phyloP scores from a whole-genome alignment of 1,140 invertebrate species.

The Micrasema longulum region DNA sequence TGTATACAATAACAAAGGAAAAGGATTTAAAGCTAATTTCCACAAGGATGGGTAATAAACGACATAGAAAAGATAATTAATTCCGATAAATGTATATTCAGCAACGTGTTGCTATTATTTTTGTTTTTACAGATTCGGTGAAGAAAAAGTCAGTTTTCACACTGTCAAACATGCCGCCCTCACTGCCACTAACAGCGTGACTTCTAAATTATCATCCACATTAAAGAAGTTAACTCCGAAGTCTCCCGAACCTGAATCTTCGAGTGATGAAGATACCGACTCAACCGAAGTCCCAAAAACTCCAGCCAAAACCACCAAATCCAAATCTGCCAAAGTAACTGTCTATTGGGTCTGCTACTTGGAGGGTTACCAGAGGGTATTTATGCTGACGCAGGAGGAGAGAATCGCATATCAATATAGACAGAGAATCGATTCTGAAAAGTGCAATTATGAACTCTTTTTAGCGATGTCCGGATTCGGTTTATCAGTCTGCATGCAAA shows the following conservation, averaged over 20 bases:
- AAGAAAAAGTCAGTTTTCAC: constrained; percentile 77
- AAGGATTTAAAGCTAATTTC: constrained; percentile 78
- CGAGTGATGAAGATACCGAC: constrained; percentile 70
- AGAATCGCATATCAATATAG: constrained; percentile 76
- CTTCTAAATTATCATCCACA: constrained; percentile 65
- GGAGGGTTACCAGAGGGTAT: constrained; percentile 79
- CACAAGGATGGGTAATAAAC: constrained; percentile 72
- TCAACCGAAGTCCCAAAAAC: constrained; percentile 59
- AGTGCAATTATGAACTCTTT: constrained; percentile 77
- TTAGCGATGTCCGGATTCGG: constrained; percentile 78
- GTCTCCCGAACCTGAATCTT: constrained; percentile 62
- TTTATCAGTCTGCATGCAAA: constrained; percentile 73
- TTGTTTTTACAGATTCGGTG: constrained; percentile 71
- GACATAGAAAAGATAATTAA: not conserved
- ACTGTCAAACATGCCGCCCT: constrained; percentile 70
- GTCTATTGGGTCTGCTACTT: constrained; percentile 89
- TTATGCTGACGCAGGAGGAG: constrained; percentile 86
- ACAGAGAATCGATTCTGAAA: constrained; percentile 78
- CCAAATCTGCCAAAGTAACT: constrained; percentile 71
- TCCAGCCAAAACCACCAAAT: constrained; percentile 63
- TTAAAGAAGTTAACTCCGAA: constrained; percentile 64
- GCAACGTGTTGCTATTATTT: not conserved
- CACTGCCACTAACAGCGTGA: constrained; percentile 63
- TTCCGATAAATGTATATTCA: no score
- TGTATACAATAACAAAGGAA: constrained; percentile 83